Evolutionary conservation across 1,140 invertebrate species (phyloP).

Genomic region (Drosophila chauvacae): DNA sequence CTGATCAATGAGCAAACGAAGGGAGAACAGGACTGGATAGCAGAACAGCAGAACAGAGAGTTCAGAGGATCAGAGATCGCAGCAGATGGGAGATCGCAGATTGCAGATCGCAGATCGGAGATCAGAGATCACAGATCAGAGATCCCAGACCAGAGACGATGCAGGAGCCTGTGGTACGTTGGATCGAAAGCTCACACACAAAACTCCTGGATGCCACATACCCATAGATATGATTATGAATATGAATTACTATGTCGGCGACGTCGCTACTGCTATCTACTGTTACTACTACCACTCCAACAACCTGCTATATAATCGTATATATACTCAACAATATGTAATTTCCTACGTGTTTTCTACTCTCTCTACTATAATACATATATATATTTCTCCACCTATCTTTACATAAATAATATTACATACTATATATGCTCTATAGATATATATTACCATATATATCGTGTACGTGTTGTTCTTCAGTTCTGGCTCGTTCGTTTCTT

Average conservation of each 20-base stretch:
- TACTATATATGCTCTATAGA: constrained; percentile 34
- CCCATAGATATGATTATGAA: constrained; percentile 21
- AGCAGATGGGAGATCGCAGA: neutral
- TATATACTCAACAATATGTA: constrained; percentile 68
- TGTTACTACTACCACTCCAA: constrained; percentile 60
- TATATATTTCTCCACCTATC: constrained; percentile 39
- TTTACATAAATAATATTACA: constrained; percentile 54
- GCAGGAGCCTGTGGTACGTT: constrained; percentile 38
- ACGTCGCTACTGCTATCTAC: constrained; percentile 55
- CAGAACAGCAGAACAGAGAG: constrained; percentile 6
- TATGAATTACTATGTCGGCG: constrained; percentile 22
- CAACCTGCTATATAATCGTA: constrained; percentile 70
- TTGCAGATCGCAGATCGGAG: too few species aligned
- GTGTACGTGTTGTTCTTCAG: constrained; percentile 77
- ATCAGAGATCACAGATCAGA: neutral
- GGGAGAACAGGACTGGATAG: constrained; percentile 21
- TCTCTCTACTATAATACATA: constrained; percentile 34
- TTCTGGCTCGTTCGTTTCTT: constrained; percentile 78
- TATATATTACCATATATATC: constrained; percentile 54
- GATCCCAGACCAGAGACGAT: neutral
- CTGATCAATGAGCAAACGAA: constrained; percentile 31
- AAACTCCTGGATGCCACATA: constrained; percentile 33
- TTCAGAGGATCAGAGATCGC: constrained; percentile 5
- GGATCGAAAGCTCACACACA: constrained; percentile 23
- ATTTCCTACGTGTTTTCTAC: constrained; percentile 76